Evolutionary conservation across 2,888 invertebrate genomes (phyloP).

Genomic region (Apodemia zela): DNA sequence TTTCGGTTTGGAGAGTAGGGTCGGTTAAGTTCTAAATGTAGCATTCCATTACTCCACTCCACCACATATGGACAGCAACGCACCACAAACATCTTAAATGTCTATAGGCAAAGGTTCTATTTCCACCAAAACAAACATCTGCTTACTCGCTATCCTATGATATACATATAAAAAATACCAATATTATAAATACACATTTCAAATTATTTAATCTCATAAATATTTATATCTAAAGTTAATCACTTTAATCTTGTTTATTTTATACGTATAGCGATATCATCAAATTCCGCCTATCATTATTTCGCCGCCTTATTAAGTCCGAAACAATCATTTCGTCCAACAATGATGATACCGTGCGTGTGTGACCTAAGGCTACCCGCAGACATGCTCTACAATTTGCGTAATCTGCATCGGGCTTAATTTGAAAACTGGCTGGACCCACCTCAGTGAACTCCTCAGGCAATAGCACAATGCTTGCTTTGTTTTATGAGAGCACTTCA

Average conservation of each 20-base stretch:
- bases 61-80: no score
- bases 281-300: not conserved
- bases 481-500: not conserved
- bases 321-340: not conserved
- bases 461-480: conserved; percentile 1
- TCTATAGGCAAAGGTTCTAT: no score
- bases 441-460: conserved; percentile 18
- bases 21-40: no score
- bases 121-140: no score
- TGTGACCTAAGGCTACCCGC: conserved; percentile 16
- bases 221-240: no score
- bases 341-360: conserved; percentile 1
- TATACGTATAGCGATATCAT: not conserved
- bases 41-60: no score
- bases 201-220: no score
- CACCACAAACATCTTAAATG: no score
- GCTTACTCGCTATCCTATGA: no score
- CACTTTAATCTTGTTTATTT: not conserved
- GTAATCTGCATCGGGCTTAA: conserved; percentile 39
- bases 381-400: conserved; percentile 44
- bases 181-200: no score
- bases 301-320: conserved; percentile 8
- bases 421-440: conserved; percentile 10
- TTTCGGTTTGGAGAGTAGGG: no score
- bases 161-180: no score